Conservation (phyloP, 1,140 invertebrate species). For the Micrasema longulum region DNA sequence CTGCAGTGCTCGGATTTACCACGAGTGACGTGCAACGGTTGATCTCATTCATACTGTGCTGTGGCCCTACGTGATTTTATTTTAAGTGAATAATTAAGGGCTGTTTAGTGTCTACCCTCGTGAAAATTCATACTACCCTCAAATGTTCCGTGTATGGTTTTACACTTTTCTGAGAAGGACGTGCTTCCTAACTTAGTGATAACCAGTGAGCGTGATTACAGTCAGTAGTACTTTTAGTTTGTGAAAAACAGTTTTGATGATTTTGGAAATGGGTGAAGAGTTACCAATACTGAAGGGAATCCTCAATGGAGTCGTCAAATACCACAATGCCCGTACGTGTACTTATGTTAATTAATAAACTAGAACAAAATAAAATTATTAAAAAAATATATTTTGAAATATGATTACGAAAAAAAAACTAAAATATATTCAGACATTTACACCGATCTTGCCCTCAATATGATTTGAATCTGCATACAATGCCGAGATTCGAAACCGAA, state of each 20-base stretch:
- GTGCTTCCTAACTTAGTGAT: slow-evolving; percentile 37
- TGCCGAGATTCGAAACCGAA: neutral
- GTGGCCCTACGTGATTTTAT: slow-evolving; percentile 34
- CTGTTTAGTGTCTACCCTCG: slow-evolving; percentile 6
- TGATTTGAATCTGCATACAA: slow-evolving; percentile 5
- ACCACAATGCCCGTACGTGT: slow-evolving; percentile 91
- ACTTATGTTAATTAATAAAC: slow-evolving; percentile 47
- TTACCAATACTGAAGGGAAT: slow-evolving; percentile 89
- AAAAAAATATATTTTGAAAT: neutral
- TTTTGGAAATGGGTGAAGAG: slow-evolving; percentile 83
- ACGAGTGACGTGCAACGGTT: slow-evolving; percentile 28
- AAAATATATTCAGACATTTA: neutral
- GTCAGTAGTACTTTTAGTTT: slow-evolving; percentile 26
- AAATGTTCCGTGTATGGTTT: slow-evolving; percentile 35
- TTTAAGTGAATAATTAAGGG: slow-evolving; percentile 15
- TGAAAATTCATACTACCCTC: slow-evolving; percentile 14
- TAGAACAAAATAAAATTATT: too few species aligned
- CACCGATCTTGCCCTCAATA: too few species aligned
- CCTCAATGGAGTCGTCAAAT: slow-evolving; percentile 87
- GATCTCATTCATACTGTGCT: slow-evolving; percentile 41
- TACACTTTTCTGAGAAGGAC: slow-evolving; percentile 19
- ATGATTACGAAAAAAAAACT: neutral
- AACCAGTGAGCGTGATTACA: too few species aligned
- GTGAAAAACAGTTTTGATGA: slow-evolving; percentile 59
- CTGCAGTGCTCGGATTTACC: slow-evolving; percentile 20